Base-by-base conservation (phyloP, 2,888 invertebrate species). In the Caenorhabditis wallacei region DNA sequence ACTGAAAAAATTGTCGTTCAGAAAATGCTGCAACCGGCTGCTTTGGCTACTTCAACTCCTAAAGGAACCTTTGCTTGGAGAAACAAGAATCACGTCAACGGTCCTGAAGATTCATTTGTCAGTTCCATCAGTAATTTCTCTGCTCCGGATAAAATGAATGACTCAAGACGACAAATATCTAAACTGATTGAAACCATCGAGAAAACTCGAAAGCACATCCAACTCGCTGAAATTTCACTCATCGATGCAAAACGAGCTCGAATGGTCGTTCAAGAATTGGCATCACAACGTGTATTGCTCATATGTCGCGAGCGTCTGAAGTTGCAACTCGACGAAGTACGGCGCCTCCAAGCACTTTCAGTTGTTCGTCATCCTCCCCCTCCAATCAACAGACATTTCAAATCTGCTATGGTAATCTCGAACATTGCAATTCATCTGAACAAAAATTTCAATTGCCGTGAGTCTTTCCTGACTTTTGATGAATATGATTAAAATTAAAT, bases 301-400 rank as follows among this genome's bases (percentile, higher is more conserved):
- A 63, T 87, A 13, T 82, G 82, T 66, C 83, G 81, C 1, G 84
- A 86, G 43, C 81, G 87, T 7, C 72, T 86, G 46, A 70, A 63
- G 51, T 70, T 84, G 16, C 82, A 85, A 22, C 71, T 82, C 4
- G 79, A 84, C 20, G 87, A 87, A 51, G 71, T 85, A 4, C 71
- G 84, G 16, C 75, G 85, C 18, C 80, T 87, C 11, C 83, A 84
- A 51, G 85, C 83, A 1, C 66, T 87, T 0, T 79, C 82, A 1
- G 75, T 78, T 20, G 84, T 85, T 54, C 81, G 84, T n/a, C 85
- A 82, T 35, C 82, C 80, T 11, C 84, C 85, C 5, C 87, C 87
- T 16, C 85, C 85, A 13, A 72, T 85, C 40, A 82, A 74, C 53
- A 53, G 80, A 40, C 84, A 85, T 43, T 82, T 87, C 72, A 83